Conservation (phyloP, 2,113 vertebrate species). For the Dinomys branickii region DNA sequence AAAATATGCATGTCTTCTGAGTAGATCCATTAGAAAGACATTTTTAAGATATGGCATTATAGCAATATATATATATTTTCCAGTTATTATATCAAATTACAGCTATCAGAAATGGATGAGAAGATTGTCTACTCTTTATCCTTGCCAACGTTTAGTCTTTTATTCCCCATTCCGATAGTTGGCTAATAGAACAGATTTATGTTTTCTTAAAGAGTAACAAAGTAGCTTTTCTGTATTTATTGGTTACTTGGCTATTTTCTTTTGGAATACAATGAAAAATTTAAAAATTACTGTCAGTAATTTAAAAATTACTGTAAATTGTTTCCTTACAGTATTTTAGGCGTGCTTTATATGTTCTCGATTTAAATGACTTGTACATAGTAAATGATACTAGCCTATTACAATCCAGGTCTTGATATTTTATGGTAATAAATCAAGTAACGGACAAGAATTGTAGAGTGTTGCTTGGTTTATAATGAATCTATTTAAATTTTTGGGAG, state of each 20-base stretch:
- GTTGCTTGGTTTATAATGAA: neutral
- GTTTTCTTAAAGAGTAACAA: neutral
- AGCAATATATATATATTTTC: too few species aligned
- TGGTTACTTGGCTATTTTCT: neutral
- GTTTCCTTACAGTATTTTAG: neutral
- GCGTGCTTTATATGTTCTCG: neutral
- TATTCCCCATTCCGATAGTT: neutral
- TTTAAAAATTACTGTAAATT: neutral
- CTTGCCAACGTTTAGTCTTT: neutral
- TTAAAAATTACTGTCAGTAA: too few species aligned
- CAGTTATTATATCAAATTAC: neutral
- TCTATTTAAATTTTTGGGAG: neutral
- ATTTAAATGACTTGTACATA: neutral
- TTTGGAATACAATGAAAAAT: neutral
- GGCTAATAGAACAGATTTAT: neutral
- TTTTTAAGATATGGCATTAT: neutral
- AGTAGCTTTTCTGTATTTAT: neutral
- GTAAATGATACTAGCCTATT: neutral
- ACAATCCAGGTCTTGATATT: neutral
- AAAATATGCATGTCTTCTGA: neutral
- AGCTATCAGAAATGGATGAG: neutral
- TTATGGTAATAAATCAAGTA: neutral
- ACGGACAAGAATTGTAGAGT: neutral
- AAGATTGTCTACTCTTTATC: neutral
- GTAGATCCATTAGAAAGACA: neutral